Evolutionary conservation across 2,888 invertebrate genomes (phyloP).

Genomic region (Melangyna quadrimaculata): DNA sequence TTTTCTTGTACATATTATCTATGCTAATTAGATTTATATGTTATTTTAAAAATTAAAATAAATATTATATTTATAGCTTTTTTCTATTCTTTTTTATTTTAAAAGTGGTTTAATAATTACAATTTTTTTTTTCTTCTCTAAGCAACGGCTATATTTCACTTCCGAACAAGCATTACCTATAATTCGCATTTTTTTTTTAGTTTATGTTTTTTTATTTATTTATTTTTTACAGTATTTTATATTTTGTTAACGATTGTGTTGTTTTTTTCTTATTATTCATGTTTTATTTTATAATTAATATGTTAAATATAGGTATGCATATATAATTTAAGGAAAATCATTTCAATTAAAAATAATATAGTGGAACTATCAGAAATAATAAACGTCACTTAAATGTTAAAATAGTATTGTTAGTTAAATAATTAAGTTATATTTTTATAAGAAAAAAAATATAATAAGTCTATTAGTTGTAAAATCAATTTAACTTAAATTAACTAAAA

Average conservation of each 20-base stretch:
- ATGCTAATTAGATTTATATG: conserved; percentile 29
- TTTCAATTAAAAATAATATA: background rate
- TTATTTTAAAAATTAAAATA: conserved; percentile 42
- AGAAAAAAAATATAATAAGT: background rate
- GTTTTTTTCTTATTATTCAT: background rate
- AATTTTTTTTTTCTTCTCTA: conserved; percentile 3
- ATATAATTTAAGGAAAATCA: background rate
- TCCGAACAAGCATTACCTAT: background rate
- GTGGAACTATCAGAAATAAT: background rate
- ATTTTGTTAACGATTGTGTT: background rate
- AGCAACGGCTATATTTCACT: background rate
- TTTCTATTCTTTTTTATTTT: background rate
- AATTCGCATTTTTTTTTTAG: background rate
- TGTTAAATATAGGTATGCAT: background rate
- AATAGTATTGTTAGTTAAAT: background rate
- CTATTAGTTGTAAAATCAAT: too few species aligned
- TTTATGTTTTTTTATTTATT: background rate
- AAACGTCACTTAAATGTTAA: background rate
- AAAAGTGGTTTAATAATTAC: conserved; percentile 7
- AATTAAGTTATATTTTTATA: background rate
- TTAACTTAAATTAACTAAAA: background rate
- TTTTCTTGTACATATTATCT: too few species aligned
- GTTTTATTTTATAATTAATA: background rate
- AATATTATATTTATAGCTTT: background rate
- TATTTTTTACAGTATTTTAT: background rate